A percentile compares a stretch with the other conserved stretches of the same genome.
These are phyloP conservation scores for Onychostruthus taczanowskii DNA, from an alignment of 2,113 vertebrate genomes.

Conservation along the genomic window DNA sequence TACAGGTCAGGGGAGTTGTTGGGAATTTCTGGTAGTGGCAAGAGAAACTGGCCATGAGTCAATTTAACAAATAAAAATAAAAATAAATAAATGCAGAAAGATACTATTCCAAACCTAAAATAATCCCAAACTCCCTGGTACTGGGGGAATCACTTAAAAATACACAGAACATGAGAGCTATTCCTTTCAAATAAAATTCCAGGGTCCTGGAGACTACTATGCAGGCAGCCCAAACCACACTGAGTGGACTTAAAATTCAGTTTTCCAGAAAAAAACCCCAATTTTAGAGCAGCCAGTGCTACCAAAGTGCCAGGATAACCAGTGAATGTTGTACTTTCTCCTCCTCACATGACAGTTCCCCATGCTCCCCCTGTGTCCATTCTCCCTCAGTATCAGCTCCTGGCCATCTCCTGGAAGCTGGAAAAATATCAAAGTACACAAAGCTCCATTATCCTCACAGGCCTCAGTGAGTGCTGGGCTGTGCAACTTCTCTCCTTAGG, in stretches of 20 bases:
- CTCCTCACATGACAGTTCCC: not conserved
- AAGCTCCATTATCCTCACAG: not conserved
- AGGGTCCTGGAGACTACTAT: not conserved
- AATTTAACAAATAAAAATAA: not conserved
- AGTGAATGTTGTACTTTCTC: not conserved
- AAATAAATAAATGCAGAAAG: not conserved
- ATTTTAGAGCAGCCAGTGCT: not conserved
- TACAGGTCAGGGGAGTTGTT: not conserved
- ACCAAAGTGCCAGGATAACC: not conserved
- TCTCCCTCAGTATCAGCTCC: not conserved
- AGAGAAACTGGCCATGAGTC: not conserved
- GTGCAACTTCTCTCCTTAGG: not conserved
- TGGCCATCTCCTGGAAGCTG: conserved; percentile 5
- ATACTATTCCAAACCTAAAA: not conserved
- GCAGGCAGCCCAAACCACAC: not conserved
- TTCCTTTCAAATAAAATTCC: not conserved
- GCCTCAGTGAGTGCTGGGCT: not conserved
- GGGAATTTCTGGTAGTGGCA: not conserved
- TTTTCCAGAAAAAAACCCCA: not conserved
- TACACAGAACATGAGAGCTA: rapidly evolving
- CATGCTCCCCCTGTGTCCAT: not conserved
- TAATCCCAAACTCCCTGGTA: not conserved
- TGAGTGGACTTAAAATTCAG: not conserved
- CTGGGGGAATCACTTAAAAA: not conserved
- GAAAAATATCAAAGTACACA: conserved; percentile 13